Evolutionary conservation across 2,888 invertebrate species (phyloP), one percentile per base, ranked within the genome.

Genomic region (Apoderus coryli): DNA sequence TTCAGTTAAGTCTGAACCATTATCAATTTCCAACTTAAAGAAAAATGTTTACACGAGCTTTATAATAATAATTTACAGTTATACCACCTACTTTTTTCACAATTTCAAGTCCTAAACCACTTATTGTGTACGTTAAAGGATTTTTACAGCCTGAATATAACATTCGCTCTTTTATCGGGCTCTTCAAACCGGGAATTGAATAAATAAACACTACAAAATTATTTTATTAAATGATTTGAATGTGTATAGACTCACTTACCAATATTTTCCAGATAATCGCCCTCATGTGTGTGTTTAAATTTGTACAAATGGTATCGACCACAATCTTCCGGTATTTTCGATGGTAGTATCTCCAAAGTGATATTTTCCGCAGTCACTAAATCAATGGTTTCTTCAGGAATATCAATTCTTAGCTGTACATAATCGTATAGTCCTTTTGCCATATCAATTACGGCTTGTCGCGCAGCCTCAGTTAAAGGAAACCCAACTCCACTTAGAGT

Each of bases 121-220:
- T 74, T 37, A 95, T 75, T 10, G 76, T 72, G 39, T 85, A 81
- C 31, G 92, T 64, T 40, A 98, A 74, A 10, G 90, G 86, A 36
- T 76, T 84, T 59, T 95, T 96, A 60, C 95, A 95, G 49, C 93
- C 93, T 1, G 96, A 95, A 59, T 96, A 98, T 54, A 98, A 65
- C 98, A 98, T 99, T 44, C 95, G 68, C 56, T 98, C 96, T 52
- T 90, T 95, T 46, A 99, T 89, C 38, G 90, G 79, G 57, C 90
- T 92, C 38, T 69, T 79, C 57, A 92, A 93, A 3, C 95, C 93
- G 3, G 98, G 96, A 85, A 98, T 92, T 5, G 95, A 92, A 62
- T 98, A 98, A 50, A 98, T 85, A 60, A 98, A 98, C 37, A 98
- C 88, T 88, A 63, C 32, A 67, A 19, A 19, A 7, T 19, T n/a